Percentiles rank a stretch among this genome's conserved stretches.
Evolutionary conservation across 2,113 vertebrate species (phyloP).

Genomic region (Rhombomys opimus): DNA sequence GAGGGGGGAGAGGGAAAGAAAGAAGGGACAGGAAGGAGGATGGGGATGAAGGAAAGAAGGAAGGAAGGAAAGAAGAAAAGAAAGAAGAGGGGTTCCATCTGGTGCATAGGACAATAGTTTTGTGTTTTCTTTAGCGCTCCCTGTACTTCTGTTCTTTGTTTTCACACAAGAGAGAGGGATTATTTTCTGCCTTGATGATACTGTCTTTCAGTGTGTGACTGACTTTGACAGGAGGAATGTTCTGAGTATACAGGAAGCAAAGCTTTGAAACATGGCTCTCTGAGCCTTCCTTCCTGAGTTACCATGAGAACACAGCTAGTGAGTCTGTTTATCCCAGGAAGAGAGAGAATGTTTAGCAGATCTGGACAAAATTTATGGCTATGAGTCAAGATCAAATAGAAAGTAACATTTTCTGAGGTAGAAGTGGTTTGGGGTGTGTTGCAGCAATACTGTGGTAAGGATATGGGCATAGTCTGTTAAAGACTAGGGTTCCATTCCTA

Average conservation of each 20-base stretch:
- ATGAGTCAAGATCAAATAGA: not conserved
- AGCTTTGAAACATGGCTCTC: not conserved
- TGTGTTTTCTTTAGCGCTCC: not conserved
- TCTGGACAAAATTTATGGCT: not conserved
- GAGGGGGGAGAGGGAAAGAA: not conserved
- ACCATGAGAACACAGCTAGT: not conserved
- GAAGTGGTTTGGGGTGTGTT: not conserved
- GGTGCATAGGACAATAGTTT: not conserved
- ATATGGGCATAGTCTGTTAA: not conserved
- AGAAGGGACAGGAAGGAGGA: too few species aligned
- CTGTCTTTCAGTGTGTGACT: not conserved
- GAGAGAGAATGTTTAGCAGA: not conserved
- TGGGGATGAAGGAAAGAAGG: fast-evolving
- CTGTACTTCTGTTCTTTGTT: not conserved
- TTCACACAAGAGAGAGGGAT: not conserved
- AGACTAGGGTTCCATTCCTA: not conserved
- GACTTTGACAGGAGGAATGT: not conserved
- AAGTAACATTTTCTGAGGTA: not conserved
- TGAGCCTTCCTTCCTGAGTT: not conserved
- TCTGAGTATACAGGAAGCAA: not conserved
- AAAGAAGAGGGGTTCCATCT: not conserved
- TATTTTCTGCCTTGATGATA: not conserved
- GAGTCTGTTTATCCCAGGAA: not conserved
- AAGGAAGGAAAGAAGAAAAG: fast-evolving
- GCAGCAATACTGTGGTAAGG: not conserved